Percentiles rank a stretch among this genome's conserved stretches.
These are phyloP conservation scores for Dilophus febrilis DNA, from an alignment of 2,888 invertebrate species.

Conservation along the genomic window DNA sequence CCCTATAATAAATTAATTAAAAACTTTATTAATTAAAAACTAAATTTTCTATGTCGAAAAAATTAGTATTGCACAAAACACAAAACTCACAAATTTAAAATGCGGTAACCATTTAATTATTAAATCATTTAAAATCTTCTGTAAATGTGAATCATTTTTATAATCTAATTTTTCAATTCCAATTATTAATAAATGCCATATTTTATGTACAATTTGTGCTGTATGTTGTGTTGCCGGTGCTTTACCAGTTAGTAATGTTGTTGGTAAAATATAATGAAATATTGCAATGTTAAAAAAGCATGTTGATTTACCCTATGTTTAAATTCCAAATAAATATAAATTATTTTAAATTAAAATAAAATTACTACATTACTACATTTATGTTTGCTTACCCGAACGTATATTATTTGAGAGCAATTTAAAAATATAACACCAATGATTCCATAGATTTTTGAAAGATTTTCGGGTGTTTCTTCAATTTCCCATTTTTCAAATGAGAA, in stretches of 20 bases:
- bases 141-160: conserved; percentile 31
- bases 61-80: neutral
- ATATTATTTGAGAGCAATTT: conserved; percentile 25
- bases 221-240: conserved; percentile 25
- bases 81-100: conserved; percentile 18
- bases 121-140: conserved; percentile 32
- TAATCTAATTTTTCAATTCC: conserved; percentile 34
- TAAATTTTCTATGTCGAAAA: neutral
- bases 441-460: conserved; percentile 23
- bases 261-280: conserved; percentile 33
- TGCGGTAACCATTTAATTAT: conserved; percentile 30
- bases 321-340: neutral
- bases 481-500: conserved; percentile 22
- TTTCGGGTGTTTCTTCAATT: conserved; percentile 17
- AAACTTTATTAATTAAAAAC: too few species aligned
- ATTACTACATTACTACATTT: too few species aligned
- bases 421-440: conserved; percentile 27
- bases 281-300: conserved; percentile 35
- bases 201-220: conserved; percentile 31
- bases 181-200: conserved; percentile 35
- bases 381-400: conserved; percentile 20
- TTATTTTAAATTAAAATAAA: too few species aligned
- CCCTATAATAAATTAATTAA: conserved; percentile 10
- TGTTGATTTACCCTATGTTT: conserved; percentile 17
- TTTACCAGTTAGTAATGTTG: conserved; percentile 32